Evolutionary conservation across 1,140 invertebrate genomes (phyloP), one percentile per base, ranked within the genome.

Genomic region (Charaxes varanes): DNA sequence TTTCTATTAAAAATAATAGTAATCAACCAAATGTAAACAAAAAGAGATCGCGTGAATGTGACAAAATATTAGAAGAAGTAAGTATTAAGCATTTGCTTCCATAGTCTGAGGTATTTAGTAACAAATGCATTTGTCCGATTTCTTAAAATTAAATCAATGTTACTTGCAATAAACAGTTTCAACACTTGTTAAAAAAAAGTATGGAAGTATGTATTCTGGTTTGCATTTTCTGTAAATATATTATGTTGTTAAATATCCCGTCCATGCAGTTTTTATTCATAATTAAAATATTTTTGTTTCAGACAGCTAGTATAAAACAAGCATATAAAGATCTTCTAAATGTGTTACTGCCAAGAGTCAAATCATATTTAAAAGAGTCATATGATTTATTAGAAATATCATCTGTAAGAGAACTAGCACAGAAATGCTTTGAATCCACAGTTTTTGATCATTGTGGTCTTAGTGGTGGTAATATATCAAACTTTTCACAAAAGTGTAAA

Each of bases 381-480:
- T 62, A 58, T 26, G 41, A 65, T 10, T 18, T 56, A 26, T 26
- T 53, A 16, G 41, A 65, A 3, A 57, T 57, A 14, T 45, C 46
- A 24, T 33, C 19, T 7, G 65, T 73, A 1, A 52, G 68, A 17
- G 46, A 68, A 6, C 44, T 74, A 26, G 57, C 76, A 3, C 53
- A 64, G 34, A 30, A 59, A 8, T 35, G 71, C 17, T 71, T 74
- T 63, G 61, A 82, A 52, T 36, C 42, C 18, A 73, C 62, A 14
- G 7, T 59, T 2, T 70, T 73, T 52, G 36, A 68, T 17, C 49
- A 64, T 18, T 28, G 11, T 11, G 64, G 63, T 1, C 32, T 70
- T 6, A 68, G 18, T 35, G 78, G 76, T 16, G 76, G 74, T 0
- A 83, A 80, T 42, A 65, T 62, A 35, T 73, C 61, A 3, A 38